A percentile compares a stretch with the other conserved stretches of the same genome.
Conservation (phyloP, 2,888 invertebrate species). For the Nematopogon swammerdamellus region DNA sequence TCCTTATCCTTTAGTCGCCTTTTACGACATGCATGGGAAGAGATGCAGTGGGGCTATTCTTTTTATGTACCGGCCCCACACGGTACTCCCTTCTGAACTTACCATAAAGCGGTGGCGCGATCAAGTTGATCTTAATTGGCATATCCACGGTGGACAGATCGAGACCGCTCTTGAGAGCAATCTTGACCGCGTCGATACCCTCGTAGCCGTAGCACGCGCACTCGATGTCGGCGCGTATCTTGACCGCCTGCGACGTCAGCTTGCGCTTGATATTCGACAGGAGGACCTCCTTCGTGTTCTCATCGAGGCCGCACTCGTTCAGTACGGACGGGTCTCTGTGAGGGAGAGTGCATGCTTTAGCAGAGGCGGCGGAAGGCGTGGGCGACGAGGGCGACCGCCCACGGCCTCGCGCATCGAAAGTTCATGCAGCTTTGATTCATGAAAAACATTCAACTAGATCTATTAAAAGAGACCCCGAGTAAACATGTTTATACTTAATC, state of each 20-base stretch:
- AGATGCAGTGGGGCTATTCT: too few relatives aligned
- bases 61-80: too few relatives aligned
- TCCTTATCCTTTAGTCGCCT: too few relatives aligned
- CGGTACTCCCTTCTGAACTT: too few relatives aligned
- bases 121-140: constrained; percentile 97
- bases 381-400: too few relatives aligned
- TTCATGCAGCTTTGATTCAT: too few relatives aligned
- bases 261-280: constrained; percentile 93
- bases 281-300: constrained; percentile 86
- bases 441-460: too few relatives aligned
- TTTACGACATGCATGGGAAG: too few relatives aligned
- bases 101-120: constrained; percentile 96
- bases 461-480: too few relatives aligned
- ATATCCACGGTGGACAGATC: constrained; percentile 88
- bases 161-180: constrained; percentile 86
- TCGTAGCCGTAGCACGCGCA: constrained; percentile 96
- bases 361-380: too few relatives aligned
- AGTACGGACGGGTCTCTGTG: constrained; percentile 89
- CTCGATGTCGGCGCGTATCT: constrained; percentile 90
- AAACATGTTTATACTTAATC: too few relatives aligned
- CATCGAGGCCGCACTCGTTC: constrained; percentile 93
- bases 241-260: constrained; percentile 95
- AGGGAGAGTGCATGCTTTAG: constrained; percentile 11
- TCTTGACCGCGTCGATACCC: constrained; percentile 97
- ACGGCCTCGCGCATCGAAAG: background rate